Conservation (phyloP, 2,113 vertebrate species). For the Megatriorchis doriae region DNA sequence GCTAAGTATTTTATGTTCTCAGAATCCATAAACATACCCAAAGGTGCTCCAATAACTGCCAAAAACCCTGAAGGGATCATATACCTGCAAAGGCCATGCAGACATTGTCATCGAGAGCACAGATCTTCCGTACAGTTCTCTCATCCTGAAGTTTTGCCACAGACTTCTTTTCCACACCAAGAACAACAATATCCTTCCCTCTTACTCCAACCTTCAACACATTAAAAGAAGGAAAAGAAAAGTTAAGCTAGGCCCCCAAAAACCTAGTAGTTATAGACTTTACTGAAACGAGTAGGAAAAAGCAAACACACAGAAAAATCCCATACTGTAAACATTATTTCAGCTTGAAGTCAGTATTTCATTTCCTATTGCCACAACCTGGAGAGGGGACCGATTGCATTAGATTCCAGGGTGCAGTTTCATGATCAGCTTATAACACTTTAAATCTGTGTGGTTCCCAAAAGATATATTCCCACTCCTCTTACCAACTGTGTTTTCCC, state of each 20-base stretch:
- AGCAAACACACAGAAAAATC: background rate
- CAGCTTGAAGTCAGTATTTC: background rate
- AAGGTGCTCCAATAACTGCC: background rate
- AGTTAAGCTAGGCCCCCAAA: background rate
- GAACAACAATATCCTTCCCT: slow-evolving; percentile 84
- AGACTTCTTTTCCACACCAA: slow-evolving; percentile 88
- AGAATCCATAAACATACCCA: background rate
- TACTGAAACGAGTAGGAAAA: background rate
- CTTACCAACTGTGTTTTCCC: background rate
- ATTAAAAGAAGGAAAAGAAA: background rate
- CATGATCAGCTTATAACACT: background rate
- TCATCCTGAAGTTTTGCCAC: slow-evolving; percentile 88
- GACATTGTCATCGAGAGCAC: slow-evolving; percentile 84
- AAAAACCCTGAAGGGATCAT: fast-evolving
- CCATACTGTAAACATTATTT: background rate
- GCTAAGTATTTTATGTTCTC: background rate
- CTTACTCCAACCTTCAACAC: slow-evolving; percentile 79
- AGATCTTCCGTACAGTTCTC: slow-evolving; percentile 86
- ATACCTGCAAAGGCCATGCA: slow-evolving; percentile 89
- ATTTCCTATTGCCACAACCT: background rate
- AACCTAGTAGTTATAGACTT: background rate
- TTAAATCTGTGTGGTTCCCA: background rate
- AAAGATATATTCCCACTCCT: background rate
- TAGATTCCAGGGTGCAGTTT: background rate
- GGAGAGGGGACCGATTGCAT: background rate